A percentile compares a stretch with the other conserved stretches of the same genome.
phyloP scores from a whole-genome alignment of 2,113 vertebrate genomes.

The Candoia aspera region DNA sequence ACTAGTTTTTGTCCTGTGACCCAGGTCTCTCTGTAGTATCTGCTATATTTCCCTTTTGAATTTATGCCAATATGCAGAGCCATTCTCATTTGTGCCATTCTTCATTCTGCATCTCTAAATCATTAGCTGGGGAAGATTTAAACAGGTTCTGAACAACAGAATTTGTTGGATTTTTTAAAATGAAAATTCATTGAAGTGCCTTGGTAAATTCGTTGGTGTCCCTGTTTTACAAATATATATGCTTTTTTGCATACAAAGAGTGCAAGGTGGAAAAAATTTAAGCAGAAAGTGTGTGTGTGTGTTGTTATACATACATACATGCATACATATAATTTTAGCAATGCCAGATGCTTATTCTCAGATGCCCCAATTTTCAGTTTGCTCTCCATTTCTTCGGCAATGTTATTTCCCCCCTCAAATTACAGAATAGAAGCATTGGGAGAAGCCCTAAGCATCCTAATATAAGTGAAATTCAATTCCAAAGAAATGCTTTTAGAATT shows the following conservation, averaged over 20 bases:
- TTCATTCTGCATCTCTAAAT: neutral
- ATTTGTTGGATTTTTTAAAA: neutral
- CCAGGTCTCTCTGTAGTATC: neutral
- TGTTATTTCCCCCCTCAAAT: neutral
- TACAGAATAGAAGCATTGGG: neutral
- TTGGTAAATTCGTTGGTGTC: neutral
- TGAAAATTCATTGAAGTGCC: neutral
- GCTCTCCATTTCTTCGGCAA: neutral
- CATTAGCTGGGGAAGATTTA: constrained; percentile 6
- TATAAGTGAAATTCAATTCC: neutral
- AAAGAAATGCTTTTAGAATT: neutral
- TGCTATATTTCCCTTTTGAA: neutral
- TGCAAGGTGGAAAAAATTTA: neutral
- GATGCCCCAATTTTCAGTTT: neutral
- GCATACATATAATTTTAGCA: neutral
- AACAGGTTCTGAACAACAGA: neutral
- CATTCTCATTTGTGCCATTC: neutral
- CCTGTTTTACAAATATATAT: neutral
- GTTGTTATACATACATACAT: no score
- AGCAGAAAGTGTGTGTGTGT: neutral
- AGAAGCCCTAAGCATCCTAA: neutral
- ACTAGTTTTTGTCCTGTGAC: neutral
- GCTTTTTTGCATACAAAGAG: neutral
- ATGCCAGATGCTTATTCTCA: neutral
- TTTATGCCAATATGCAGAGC: neutral